Base-by-base conservation (phyloP, 2,888 invertebrate genomes). In the Podabrus alpinus region DNA sequence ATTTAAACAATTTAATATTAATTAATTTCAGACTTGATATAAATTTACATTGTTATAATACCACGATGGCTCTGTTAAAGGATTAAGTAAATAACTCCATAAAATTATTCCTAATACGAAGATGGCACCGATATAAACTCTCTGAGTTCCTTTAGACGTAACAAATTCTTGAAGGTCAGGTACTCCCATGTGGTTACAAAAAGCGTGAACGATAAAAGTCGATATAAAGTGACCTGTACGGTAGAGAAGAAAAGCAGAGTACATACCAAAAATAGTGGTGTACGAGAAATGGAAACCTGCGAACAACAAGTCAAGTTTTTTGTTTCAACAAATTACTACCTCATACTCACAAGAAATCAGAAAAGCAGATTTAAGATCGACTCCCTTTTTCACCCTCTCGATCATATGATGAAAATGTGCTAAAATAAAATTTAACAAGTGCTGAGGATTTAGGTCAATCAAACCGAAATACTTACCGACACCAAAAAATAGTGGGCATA, bases 121-220 rank as follows among this genome's bases (percentile, higher is more conserved):
- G 72, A 93, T 89, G 62, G 88, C 86, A 21, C 92, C 88, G 2
- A 95, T 90, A 19, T 93, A 85, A 13, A 90, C 86, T 79, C 94
- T 90, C 80, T 93, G 90, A 5, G 78, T 79, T 24, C 82, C 88
- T 79, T 89, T 87, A 81, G 91, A 92, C 17, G 90, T 90, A 75
- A 91, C 85, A 3, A 95, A 88, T 84, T 94, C 96, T 3, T 90
- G 89, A 79, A 98, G 90, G 86, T 97, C 95, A 0, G 98, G 98
- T 84, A 98, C 94, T 9, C 98, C 98, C 96, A 98, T 97, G 87
- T 96, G 95, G 87, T 98, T 98, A 88, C 98, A 98, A 87, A 97
- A 97, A 29, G 96, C 94, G 87, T 98, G 98, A 1, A 94, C 97
- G 15, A 96, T 87, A 81, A 97, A 92, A 3, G 97, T 95, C 1